Evolutionary conservation across 2,888 invertebrate species (phyloP).

Genomic region (Protula sp.): DNA sequence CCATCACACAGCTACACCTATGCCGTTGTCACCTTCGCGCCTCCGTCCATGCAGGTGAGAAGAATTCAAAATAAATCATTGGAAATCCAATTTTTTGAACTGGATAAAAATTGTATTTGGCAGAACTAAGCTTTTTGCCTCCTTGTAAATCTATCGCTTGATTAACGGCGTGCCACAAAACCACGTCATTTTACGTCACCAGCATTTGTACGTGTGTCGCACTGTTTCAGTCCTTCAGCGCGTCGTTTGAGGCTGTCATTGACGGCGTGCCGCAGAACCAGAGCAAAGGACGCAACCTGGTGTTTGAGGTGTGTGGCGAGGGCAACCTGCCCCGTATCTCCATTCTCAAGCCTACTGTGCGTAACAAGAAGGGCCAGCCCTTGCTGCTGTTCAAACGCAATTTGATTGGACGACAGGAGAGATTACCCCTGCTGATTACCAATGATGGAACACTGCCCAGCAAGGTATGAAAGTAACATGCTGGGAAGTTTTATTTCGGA

Average conservation of each 20-base stretch:
- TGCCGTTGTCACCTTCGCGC: slow-evolving; percentile 51
- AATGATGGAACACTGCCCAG: slow-evolving; percentile 53
- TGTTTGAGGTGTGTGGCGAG: slow-evolving; percentile 52
- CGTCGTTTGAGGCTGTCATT: slow-evolving; percentile 46
- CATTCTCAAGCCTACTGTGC: slow-evolving; percentile 44
- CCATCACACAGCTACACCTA: slow-evolving; percentile 49
- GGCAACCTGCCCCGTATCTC: slow-evolving; percentile 52
- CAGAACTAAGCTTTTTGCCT: too few species aligned
- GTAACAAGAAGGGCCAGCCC: slow-evolving; percentile 52
- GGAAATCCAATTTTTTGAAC: slow-evolving; percentile 1
- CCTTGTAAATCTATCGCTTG: too few species aligned
- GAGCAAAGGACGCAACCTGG: slow-evolving; percentile 42
- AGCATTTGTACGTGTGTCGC: too few species aligned
- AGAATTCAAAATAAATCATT: neutral
- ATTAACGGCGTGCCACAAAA: too few species aligned
- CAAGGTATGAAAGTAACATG: slow-evolving; percentile 35
- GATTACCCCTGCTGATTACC: slow-evolving; percentile 41
- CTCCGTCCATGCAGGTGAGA: slow-evolving; percentile 51
- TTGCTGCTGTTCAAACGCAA: slow-evolving; percentile 48
- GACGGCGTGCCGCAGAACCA: slow-evolving; percentile 37
- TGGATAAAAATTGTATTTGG: too few species aligned
- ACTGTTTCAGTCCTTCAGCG: neutral
- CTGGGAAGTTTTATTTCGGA: neutral
- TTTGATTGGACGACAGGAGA: slow-evolving; percentile 41
- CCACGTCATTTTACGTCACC: too few species aligned